Conservation (phyloP, 2,113 vertebrate species). For the Camelus bactrianus region DNA sequence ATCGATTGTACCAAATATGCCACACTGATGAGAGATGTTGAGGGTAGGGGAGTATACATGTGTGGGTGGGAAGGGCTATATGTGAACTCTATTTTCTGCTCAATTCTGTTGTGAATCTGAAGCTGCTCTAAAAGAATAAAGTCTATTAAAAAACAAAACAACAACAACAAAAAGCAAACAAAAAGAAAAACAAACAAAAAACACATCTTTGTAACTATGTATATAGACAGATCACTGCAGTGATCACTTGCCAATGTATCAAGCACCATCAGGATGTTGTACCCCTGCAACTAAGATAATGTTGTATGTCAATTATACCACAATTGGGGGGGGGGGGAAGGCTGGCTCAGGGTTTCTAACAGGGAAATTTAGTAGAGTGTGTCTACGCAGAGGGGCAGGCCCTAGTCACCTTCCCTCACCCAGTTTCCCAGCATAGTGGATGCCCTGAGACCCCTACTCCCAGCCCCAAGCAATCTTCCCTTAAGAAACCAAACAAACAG, state of each 20-base stretch:
- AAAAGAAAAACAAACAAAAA: neutral
- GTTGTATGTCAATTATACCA: neutral
- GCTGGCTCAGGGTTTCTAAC: neutral
- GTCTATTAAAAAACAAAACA: no score
- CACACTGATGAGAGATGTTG: no score
- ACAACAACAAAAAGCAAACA: no score
- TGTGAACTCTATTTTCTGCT: no score
- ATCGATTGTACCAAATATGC: no score
- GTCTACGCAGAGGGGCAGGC: neutral
- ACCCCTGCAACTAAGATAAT: neutral
- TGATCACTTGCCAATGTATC: neutral
- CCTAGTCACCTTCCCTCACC: neutral
- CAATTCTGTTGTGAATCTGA: no score
- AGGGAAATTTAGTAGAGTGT: neutral
- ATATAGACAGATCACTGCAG: neutral
- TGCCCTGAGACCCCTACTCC: neutral
- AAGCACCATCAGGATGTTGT: neutral
- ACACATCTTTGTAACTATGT: neutral
- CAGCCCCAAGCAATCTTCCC: neutral
- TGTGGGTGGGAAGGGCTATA: no score
- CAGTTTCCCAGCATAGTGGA: neutral
- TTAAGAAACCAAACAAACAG: slow-evolving; percentile 35
- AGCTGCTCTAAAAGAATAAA: no score
- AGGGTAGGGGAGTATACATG: no score
- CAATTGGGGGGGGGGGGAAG: neutral